Evolutionary conservation across 2,113 vertebrate genomes (phyloP), one percentile per base, ranked within the genome.

Genomic region (Athene noctua): DNA sequence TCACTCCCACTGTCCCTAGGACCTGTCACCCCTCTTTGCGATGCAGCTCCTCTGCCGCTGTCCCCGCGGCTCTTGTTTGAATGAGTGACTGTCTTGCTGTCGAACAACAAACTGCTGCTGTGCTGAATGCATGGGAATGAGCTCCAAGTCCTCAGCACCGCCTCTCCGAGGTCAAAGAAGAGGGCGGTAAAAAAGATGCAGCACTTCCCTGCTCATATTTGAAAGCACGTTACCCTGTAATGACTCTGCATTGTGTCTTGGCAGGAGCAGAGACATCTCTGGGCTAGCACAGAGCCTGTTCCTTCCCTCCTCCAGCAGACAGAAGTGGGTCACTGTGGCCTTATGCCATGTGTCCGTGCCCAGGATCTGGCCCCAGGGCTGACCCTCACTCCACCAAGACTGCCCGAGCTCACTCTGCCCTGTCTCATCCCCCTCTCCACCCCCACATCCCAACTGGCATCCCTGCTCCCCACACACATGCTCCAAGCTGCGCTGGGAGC

Each of bases 261-360:
- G 77, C 68, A 88, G 72, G 23, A 83, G 63, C 6, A 0, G 46
- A 78, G 44, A 12, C 62, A 77, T 63, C 1, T 4, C 79, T 55
- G 49, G 36, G 58, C 36, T 16, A 83, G 74, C 42, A 18, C 27
- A 51, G 36, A 83, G 25, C 8, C 51, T 27, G 13, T 6, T 75
- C 46, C 29, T 8, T 15, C 42, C 13, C 27, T 52, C 16, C 32
- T 54, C 73, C 47, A 8, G 11, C 36, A 42, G 32, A 27, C 3
- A 0, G 9, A 8, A 25, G 40, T 4, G 57, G 51, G 21, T 62
- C 49, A 5, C 7, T 1, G 27, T 44, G 77, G n/a, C n/a, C 58
- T 52, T 1, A 1, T 6, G 34, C 61, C 13, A 0, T 8, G 10
- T 22, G 55, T 40, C 59, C 1, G 0, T 8, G 36, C 40, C 49